These are phyloP conservation scores for Raphicerus campestris DNA, from an alignment of 2,113 vertebrate genomes.

Conservation along the genomic window DNA sequence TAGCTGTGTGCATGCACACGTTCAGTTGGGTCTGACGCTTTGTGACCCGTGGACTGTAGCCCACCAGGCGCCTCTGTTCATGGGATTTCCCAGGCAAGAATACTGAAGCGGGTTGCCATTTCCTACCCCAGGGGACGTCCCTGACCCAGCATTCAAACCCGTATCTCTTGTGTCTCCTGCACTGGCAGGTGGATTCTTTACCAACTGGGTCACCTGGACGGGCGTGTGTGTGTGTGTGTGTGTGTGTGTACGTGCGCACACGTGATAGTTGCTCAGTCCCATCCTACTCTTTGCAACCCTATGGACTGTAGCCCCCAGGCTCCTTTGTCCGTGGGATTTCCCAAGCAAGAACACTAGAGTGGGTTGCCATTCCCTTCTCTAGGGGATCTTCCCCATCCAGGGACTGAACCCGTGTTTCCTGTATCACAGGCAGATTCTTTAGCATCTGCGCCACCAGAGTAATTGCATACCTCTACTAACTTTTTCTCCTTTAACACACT, in stretches of 20 bases:
- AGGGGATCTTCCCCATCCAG: not conserved
- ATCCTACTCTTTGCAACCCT: not conserved
- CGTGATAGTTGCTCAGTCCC: not conserved
- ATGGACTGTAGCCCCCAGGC: not conserved
- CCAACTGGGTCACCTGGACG: not conserved
- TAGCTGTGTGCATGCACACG: not conserved
- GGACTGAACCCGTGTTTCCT: not conserved
- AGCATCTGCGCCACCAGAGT: not conserved
- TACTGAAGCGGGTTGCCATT: not conserved
- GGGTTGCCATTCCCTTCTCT: not conserved
- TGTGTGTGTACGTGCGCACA: accelerated
- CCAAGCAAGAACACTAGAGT: not conserved
- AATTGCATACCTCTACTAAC: not conserved
- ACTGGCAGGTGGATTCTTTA: not conserved
- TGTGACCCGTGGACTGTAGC: not conserved
- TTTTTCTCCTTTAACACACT: not conserved
- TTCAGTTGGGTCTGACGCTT: not conserved
- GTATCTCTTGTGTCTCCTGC: not conserved
- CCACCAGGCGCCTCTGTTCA: not conserved
- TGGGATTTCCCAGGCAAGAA: not conserved
- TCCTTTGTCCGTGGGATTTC: not conserved
- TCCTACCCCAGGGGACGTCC: not conserved
- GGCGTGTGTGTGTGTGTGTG: not conserved
- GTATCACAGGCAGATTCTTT: not conserved
- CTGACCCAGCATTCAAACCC: not conserved